Percentiles rank a stretch among this genome's conserved stretches.
Conservation (phyloP, 2,113 vertebrate species). For the Nothobranchius furzeri region DNA sequence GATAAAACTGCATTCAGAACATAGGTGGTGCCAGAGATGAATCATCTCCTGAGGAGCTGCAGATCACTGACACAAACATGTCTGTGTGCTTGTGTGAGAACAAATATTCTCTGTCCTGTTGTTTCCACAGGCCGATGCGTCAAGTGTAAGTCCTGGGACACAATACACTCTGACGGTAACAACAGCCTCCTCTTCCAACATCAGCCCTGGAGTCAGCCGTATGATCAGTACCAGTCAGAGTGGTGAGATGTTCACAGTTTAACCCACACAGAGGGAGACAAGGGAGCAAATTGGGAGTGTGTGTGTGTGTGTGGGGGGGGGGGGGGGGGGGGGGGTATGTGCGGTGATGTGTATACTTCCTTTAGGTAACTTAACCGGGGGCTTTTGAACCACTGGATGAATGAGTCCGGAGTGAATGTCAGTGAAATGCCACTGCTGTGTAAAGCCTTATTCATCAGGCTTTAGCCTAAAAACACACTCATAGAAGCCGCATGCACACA, state of each 20-base stretch:
- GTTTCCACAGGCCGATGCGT: slow-evolving; percentile 82
- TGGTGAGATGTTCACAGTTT: slow-evolving; percentile 79
- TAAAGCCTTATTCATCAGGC: slow-evolving; percentile 69
- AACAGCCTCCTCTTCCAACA: slow-evolving; percentile 83
- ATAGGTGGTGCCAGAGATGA: too few species aligned
- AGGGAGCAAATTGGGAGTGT: slow-evolving; percentile 4
- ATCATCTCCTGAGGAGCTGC: neutral
- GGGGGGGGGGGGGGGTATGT: too few species aligned
- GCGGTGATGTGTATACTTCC: slow-evolving; percentile 22
- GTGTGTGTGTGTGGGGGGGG: slow-evolving; percentile 10
- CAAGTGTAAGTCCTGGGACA: slow-evolving; percentile 78
- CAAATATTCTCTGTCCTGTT: slow-evolving; percentile 5
- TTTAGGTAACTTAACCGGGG: slow-evolving; percentile 64
- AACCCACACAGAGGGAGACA: slow-evolving; percentile 4
- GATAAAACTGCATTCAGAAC: too few species aligned
- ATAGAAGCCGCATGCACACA: slow-evolving; percentile 13
- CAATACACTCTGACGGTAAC: slow-evolving; percentile 82
- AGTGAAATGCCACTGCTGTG: slow-evolving; percentile 73
- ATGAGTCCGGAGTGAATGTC: slow-evolving; percentile 70
- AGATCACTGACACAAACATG: neutral
- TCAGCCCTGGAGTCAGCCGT: slow-evolving; percentile 87
- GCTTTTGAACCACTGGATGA: slow-evolving; percentile 71
- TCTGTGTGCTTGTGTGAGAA: neutral
- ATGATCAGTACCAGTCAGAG: slow-evolving; percentile 84
- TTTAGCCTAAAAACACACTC: slow-evolving; percentile 39